Evolutionary conservation across 2,888 invertebrate species (phyloP), one percentile per base, ranked within the genome.

Genomic region (Caenorhabditis sp.): DNA sequence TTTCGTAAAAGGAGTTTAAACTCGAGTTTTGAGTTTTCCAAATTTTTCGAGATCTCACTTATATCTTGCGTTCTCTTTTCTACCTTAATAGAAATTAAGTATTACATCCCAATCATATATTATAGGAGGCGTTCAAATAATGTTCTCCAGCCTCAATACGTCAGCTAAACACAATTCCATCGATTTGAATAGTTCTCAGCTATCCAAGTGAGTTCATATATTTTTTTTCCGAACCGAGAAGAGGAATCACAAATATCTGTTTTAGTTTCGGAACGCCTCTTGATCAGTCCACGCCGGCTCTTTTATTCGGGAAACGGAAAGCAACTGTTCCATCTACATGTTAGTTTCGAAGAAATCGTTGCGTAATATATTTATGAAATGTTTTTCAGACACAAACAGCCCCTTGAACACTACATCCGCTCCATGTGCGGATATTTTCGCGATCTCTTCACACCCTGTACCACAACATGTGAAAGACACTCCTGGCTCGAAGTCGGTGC

Each of bases 341-440:
- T 82, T 5, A 68, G 77, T 61, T 44, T 24, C n/a, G 28, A 28
- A 8, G 35, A 12, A 14, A 16, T 31, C 16, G 26, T 12, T 26
- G 12, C 19, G 4, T 56, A 49, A 24, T 31, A 38, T 38, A 38
- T 38, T 10, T 31, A 4, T 31, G 31, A 7, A 12, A 38, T 10
- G 31, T 35, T 6, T 79, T 79, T 73, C 49, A 85, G 86, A 75
- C 49, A 59, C 80, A 19, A 82, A 84, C 35, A 80, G 79, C 47
- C 80, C 85, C 3, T 7, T 80, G 24, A 77, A 59, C 49, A 72
- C 82, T 6, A 61, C 80, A 3, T 82, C 85, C 10, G 83, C 85
- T 0, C 87, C 88, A n/a, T 83, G 82, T n/a, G 63, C 82, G 8
- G 88, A 88, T 54, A 87, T 88, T 56, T 88, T 88, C 66, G 86